phyloP scores from a whole-genome alignment of 23 tunicate species.

The Pegea sp. region DNA sequence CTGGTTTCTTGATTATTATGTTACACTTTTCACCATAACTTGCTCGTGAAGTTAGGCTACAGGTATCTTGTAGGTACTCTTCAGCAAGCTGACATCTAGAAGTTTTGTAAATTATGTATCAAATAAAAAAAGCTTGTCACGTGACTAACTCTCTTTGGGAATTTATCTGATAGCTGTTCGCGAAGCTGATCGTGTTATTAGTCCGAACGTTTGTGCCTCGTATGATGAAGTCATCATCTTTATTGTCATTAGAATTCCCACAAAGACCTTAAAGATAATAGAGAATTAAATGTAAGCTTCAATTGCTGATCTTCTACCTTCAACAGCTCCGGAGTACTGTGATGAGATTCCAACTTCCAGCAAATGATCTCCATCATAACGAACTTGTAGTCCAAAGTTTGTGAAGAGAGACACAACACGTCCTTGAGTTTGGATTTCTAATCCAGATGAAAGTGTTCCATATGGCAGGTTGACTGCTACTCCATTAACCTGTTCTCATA shows the following conservation, averaged over 20 bases:
- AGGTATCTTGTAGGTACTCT: neutral
- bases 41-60: neutral
- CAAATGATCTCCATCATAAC: slow-evolving; percentile 64
- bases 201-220: neutral
- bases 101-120: too few species aligned
- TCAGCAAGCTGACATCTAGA: slow-evolving; percentile 10
- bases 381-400: slow-evolving; percentile 10
- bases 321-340: slow-evolving; percentile 11
- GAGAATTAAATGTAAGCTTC: neutral
- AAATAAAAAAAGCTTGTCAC: neutral
- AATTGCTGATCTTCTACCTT: slow-evolving; percentile 10
- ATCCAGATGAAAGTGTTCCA: slow-evolving; percentile 6
- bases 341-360: slow-evolving; percentile 47
- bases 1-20: slow-evolving; percentile 6
- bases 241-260: slow-evolving; percentile 53
- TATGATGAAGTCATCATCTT: slow-evolving; percentile 19
- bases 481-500: slow-evolving; percentile 23
- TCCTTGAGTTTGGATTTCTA: slow-evolving; percentile 19
- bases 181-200: slow-evolving; percentile 7
- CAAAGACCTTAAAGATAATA: slow-evolving; percentile 26
- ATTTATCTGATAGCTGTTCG: slow-evolving; percentile 39
- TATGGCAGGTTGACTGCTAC: slow-evolving; percentile 39
- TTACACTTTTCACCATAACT: slow-evolving; percentile 4
- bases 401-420: slow-evolving; percentile 26
- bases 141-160: slow-evolving; percentile 21